phyloP scores from a whole-genome alignment of 2,797 vertebrate genomes.

The Pyrocephalus nanus region DNA sequence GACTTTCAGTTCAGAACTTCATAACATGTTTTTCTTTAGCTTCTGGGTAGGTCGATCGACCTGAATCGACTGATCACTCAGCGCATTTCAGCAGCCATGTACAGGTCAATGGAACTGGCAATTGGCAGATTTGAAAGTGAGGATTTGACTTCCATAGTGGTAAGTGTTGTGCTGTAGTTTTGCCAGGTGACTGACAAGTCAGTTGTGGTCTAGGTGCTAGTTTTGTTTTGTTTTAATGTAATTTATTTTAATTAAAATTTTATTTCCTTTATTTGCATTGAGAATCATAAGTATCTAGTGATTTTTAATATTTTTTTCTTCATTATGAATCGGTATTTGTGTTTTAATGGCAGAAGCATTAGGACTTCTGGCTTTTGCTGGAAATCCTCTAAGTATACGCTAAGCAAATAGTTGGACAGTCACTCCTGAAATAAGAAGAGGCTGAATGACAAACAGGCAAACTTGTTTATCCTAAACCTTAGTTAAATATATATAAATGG shows the following conservation, averaged over 20 bases:
- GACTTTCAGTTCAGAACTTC: neutral
- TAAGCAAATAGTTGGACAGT: neutral
- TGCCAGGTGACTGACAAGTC: neutral
- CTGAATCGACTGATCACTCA: slow-evolving; percentile 96
- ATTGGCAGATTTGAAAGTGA: slow-evolving; percentile 97
- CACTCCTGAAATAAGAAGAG: neutral
- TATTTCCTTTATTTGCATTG: neutral
- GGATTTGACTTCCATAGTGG: slow-evolving; percentile 96
- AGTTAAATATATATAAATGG: neutral
- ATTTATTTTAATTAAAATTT: neutral
- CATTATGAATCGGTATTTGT: neutral
- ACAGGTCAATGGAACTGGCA: slow-evolving; percentile 92
- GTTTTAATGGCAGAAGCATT: neutral
- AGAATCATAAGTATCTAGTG: neutral
- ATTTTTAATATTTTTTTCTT: neutral
- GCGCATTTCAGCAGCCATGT: slow-evolving; percentile 91
- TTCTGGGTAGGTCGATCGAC: slow-evolving; percentile 95
- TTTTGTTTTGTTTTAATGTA: neutral
- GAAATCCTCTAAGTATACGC: neutral
- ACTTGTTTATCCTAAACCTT: neutral
- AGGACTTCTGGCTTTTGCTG: neutral
- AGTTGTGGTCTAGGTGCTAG: neutral
- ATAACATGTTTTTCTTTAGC: slow-evolving; percentile 70
- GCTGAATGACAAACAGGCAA: neutral
- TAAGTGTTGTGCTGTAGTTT: slow-evolving; percentile 55